phyloP scores from a whole-genome alignment of 30 jellyfish, hydroid and myxozoan genomes.

The Aurelia aurita region DNA sequence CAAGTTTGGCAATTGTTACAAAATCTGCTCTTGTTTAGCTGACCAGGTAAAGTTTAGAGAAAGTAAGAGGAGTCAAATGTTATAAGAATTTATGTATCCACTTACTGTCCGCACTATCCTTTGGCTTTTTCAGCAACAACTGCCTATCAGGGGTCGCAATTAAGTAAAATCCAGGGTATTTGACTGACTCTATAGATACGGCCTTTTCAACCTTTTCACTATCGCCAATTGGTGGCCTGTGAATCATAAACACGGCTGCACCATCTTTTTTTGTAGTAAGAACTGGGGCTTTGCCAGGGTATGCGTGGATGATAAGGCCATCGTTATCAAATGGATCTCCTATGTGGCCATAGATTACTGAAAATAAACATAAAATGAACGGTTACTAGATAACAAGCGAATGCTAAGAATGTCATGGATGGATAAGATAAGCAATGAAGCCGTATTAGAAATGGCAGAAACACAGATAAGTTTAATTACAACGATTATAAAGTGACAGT shows the following conservation, averaged over 20 bases:
- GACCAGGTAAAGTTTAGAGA: too few relatives aligned
- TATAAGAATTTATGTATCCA: too few relatives aligned
- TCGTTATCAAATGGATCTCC: conserved; percentile 72
- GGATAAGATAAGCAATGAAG: too few relatives aligned
- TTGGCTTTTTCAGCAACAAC: conserved; percentile 29
- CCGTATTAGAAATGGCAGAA: too few relatives aligned
- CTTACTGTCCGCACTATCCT: conserved; percentile 28
- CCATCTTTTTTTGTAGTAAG: conserved; percentile 73
- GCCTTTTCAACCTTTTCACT: not conserved
- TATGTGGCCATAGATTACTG: conserved; percentile 50
- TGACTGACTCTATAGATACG: not conserved
- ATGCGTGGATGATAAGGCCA: conserved; percentile 72
- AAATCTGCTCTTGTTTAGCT: too few relatives aligned
- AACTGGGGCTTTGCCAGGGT: conserved; percentile 51
- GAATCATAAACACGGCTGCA: conserved; percentile 47
- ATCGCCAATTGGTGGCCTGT: conserved; percentile 60
- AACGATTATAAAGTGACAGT: too few relatives aligned
- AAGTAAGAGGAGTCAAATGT: too few relatives aligned
- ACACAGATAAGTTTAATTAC: too few relatives aligned
- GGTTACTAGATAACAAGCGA: too few relatives aligned
- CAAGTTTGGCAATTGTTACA: too few relatives aligned
- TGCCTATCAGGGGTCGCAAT: not conserved
- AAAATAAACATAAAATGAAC: not conserved
- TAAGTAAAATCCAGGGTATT: not conserved
- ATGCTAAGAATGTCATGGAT: too few relatives aligned